Evolutionary conservation across 1,140 invertebrate species (phyloP).

Genomic region (Euwallacea similis): DNA sequence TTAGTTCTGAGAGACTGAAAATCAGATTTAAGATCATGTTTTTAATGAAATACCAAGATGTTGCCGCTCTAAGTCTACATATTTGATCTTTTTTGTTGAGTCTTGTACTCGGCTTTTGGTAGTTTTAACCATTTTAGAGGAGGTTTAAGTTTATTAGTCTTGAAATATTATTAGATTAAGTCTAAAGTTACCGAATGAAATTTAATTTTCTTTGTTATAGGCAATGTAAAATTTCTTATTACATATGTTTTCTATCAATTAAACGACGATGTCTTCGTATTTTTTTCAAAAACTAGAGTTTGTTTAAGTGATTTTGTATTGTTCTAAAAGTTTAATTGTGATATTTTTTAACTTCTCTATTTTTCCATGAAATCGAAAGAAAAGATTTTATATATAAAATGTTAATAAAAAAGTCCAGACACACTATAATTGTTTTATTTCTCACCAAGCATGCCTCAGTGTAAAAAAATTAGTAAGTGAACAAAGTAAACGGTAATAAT

Average conservation of each 20-base stretch:
- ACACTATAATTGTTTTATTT: too few relatives aligned
- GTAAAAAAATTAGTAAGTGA: too few relatives aligned
- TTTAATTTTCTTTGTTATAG: too few relatives aligned
- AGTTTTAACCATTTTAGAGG: too few relatives aligned
- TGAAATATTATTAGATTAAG: too few relatives aligned
- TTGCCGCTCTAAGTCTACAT: neutral
- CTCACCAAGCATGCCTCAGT: too few relatives aligned
- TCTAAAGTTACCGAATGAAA: too few relatives aligned
- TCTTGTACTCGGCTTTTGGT: too few relatives aligned
- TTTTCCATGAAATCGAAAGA: slow-evolving; percentile 13
- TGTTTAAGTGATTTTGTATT: neutral
- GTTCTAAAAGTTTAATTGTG: slow-evolving; percentile 22
- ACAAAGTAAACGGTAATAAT: too few relatives aligned
- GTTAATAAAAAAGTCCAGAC: too few relatives aligned
- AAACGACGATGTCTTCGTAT: neutral
- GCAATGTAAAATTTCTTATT: too few relatives aligned
- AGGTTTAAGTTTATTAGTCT: too few relatives aligned
- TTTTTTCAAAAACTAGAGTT: neutral
- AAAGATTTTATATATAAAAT: slow-evolving; percentile 18
- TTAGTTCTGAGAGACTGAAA: slow-evolving; percentile 11
- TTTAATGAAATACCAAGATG: slow-evolving; percentile 6
- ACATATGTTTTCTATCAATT: neutral
- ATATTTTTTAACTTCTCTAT: slow-evolving; percentile 26
- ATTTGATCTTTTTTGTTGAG: neutral
- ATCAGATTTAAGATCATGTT: neutral